Base-by-base conservation (phyloP, 2,888 invertebrate species). In the Pyralis farinalis region DNA sequence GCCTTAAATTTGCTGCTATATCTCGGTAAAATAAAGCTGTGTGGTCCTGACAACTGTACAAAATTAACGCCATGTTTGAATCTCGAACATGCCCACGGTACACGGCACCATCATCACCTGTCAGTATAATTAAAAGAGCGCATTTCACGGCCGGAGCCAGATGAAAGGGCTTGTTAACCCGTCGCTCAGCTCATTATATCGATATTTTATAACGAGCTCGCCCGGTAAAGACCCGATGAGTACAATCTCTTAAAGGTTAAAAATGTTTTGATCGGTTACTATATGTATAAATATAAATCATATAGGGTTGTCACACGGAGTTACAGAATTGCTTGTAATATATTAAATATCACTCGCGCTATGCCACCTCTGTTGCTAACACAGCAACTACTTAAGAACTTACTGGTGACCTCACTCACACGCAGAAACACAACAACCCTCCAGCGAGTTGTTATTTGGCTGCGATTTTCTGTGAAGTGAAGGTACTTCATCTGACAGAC, bases 101-200 rank as follows among this genome's bases (percentile, higher is more conserved):
- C 55, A 54, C 11, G 29, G 31, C 50, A 31, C 32, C 11, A 51
- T 71, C 72, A 72, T 66, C 70, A 59, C 65, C 71, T 73, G 78
- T 81, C 81, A 76, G 71, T 75, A 67, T 80, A 78, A 80, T 79
- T 78, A 75, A 72, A 71, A 70, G 58, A 61, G 63, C 59, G 60
- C 67, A 58, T 66, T 69, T 65, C 65, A 68, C 67, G 59, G 62
- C 49, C 63, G 60, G 58, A 60, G 53, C 63, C 62, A 56, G 66
- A 71, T 77, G 72, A 79, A 79, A 73, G 72, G 54, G 69, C 75
- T 77, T 78, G 80, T 80, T 79, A 80, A 71, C 65, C 64, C 57
- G 69, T 60, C 68, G 64, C 53, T 44, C 49, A 53, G 63, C 68
- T 73, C 76, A 78, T 79, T 79, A 79, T 74, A 72, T 52, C 65